Evolutionary conservation across 2,888 invertebrate genomes (phyloP).

Genomic region (Beris chalybata): DNA sequence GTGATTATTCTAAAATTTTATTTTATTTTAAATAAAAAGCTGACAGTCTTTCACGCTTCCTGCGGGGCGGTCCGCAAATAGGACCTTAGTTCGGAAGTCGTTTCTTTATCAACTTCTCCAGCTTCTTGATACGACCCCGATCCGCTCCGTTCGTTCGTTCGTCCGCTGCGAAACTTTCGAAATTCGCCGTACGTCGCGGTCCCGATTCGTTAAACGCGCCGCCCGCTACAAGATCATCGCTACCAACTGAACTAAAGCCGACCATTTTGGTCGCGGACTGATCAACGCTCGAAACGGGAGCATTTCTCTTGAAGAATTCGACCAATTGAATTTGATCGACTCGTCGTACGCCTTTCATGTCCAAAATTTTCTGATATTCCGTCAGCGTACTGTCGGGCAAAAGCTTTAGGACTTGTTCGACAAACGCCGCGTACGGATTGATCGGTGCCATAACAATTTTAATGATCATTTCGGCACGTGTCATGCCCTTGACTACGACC

Average conservation of each 20-base stretch:
- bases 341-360: slow-evolving; percentile 84
- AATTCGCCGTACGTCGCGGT: slow-evolving; percentile 24
- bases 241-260: neutral
- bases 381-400: slow-evolving; percentile 84
- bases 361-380: slow-evolving; percentile 92
- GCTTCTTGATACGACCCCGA: slow-evolving; percentile 60
- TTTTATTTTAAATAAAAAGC: too few species aligned
- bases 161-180: slow-evolving; percentile 12
- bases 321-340: slow-evolving; percentile 61
- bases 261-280: neutral
- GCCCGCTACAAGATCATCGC: too few species aligned
- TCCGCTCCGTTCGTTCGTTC: slow-evolving; percentile 45
- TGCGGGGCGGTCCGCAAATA: too few species aligned
- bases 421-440: slow-evolving; percentile 77
- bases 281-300: slow-evolving; percentile 44
- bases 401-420: slow-evolving; percentile 86
- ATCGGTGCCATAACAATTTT: slow-evolving; percentile 96
- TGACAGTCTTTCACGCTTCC: too few species aligned
- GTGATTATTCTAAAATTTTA: too few species aligned
- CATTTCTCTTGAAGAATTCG: slow-evolving; percentile 61
- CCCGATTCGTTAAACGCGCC: slow-evolving; percentile 1
- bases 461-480: slow-evolving; percentile 97
- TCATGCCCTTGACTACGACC: slow-evolving; percentile 80
- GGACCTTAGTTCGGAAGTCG: slow-evolving; percentile 50
- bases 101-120: slow-evolving; percentile 62